Conservation (phyloP, 2,888 invertebrate genomes). For the Pachydiplax longipennis region DNA sequence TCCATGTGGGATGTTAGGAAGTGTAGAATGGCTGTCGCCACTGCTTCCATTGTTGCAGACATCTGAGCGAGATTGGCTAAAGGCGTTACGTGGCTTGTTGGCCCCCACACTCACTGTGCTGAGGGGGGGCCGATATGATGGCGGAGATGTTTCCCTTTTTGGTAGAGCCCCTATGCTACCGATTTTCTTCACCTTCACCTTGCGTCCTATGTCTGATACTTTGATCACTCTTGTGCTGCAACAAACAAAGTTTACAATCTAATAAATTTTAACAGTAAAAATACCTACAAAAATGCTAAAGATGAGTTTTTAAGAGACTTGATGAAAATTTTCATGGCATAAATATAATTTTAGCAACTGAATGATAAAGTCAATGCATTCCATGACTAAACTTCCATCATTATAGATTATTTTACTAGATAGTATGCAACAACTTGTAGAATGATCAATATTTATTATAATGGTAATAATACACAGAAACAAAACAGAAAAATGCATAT, state of each 20-base stretch:
- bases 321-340: no score
- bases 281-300: no score
- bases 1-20: conserved; percentile 51
- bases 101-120: conserved; percentile 53
- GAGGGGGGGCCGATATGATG: conserved; percentile 52
- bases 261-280: no score
- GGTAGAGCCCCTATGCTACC: conserved; percentile 9
- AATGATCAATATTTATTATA: no score
- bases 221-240: conserved; percentile 92
- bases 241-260: conserved; percentile 54
- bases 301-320: no score
- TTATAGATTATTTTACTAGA: no score
- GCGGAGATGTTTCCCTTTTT: conserved; percentile 52
- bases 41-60: conserved; percentile 55
- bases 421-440: no score
- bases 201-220: conserved; percentile 87
- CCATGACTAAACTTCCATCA: no score
- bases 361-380: no score
- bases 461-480: no score
- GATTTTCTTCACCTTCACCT: conserved; percentile 77
- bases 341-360: no score
- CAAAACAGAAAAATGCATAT: no score
- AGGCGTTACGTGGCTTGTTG: conserved; percentile 52
- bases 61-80: conserved; percentile 56
- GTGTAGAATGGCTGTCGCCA: conserved; percentile 55